phyloP scores from a whole-genome alignment of 2,113 vertebrate species.

The Toxostoma redivivum region DNA sequence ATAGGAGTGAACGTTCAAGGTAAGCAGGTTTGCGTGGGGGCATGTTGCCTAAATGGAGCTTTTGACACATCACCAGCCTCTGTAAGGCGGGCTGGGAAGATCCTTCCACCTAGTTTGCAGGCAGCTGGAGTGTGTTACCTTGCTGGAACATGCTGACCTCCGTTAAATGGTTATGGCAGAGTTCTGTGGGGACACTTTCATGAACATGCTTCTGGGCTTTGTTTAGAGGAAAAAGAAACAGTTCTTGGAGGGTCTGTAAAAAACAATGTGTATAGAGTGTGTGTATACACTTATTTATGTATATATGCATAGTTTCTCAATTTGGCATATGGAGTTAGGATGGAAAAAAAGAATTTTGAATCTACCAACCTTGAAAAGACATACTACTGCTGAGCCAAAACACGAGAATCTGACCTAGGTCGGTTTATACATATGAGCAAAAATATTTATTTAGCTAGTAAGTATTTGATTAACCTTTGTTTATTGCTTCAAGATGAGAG shows the following conservation, averaged over 20 bases:
- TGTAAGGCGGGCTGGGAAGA: background rate
- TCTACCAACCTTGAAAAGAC: background rate
- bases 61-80: background rate
- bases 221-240: conserved; percentile 37
- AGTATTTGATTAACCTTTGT: conserved; percentile 61
- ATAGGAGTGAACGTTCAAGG: background rate
- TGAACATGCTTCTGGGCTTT: background rate
- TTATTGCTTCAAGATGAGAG: conserved; percentile 54
- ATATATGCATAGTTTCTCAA: background rate
- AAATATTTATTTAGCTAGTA: conserved; percentile 56
- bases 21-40: fast-evolving
- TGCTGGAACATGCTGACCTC: background rate
- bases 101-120: background rate
- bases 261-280: background rate
- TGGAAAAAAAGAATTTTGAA: conserved; percentile 23
- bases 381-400: conserved; percentile 3
- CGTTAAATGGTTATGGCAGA: background rate
- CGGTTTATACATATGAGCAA: conserved; percentile 17
- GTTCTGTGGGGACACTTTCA: background rate
- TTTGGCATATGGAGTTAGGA: conserved; percentile 26
- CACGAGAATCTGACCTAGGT: background rate
- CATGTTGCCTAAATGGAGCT: background rate
- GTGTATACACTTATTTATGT: background rate
- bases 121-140: background rate
- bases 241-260: conserved; percentile 6